Base-by-base conservation (phyloP, 2,797 vertebrate species). In the Notamacropus eugenii region DNA sequence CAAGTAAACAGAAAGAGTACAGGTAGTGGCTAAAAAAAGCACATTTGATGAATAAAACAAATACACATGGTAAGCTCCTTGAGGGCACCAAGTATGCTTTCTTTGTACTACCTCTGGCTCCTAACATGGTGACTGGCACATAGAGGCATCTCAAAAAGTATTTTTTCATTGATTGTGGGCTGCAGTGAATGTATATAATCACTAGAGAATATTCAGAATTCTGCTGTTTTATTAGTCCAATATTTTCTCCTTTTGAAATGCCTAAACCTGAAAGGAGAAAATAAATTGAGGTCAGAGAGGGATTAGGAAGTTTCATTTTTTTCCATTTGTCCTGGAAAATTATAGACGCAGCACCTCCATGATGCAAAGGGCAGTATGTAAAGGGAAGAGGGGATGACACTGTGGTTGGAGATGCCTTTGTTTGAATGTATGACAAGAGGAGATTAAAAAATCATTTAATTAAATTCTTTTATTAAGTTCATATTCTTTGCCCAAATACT, bases 401-500 rank as follows among this genome's bases (percentile, higher is more conserved):
- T 57, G 93, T 54, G 67, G 24, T 94, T 34, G 94, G 29, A 94
- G 95, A 55, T 13, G 94, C 74, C 50, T 91, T 91, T 90, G 2
- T 59, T 94, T 58, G 29, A 93, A 82, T 94, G 91, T 92, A 92
- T 59, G 55, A 14, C 95, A 96, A 93, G 6, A 40, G 74, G 28
- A 90, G 40, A 0, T 74, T 31, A 31, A 34, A 95, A 91, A 91
- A 92, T 28, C 95, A 50, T 59, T 56, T 90, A 93, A 96, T 93
- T 16, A 93, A 9, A 54, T 95, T 93, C 28, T 62, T 96, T 87
- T 22, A 91, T 95, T 95, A 95, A 90, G 92, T 4, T 55, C 92
- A 22, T 9, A 95, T 92, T 19, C 92, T 96, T 59, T 62, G 2
- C 27, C 90, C 46, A 97, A 54, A 46, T 27, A 46, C 9, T 92